These are phyloP conservation scores for Danionella cerebrum DNA, from an alignment of 2,113 vertebrate genomes.

Conservation along the genomic window DNA sequence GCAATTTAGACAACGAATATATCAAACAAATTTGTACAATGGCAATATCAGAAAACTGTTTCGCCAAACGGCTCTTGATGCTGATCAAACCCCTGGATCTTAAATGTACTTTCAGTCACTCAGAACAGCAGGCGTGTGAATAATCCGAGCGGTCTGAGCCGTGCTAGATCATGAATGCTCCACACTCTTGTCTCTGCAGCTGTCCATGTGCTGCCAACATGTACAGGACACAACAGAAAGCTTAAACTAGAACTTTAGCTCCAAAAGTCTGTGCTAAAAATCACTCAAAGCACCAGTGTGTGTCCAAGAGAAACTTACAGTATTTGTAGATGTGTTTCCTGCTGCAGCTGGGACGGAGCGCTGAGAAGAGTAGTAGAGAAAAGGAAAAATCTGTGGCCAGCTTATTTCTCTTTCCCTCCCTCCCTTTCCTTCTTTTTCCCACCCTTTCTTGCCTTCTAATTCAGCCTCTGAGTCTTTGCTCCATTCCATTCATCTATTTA, in stretches of 20 bases:
- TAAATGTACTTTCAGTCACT: too few relatives aligned
- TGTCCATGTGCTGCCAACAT: slow-evolving; percentile 1
- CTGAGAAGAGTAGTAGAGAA: neutral
- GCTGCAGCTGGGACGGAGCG: slow-evolving; percentile 5
- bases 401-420: slow-evolving; percentile 1
- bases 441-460: neutral
- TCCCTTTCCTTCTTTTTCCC: slow-evolving; percentile 10
- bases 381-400: neutral
- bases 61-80: too few relatives aligned
- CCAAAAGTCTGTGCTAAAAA: too few relatives aligned
- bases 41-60: too few relatives aligned
- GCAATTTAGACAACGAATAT: too few relatives aligned
- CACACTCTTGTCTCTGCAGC: neutral
- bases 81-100: too few relatives aligned
- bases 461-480: neutral
- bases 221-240: too few relatives aligned
- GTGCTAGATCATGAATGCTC: neutral
- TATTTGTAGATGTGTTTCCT: neutral
- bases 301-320: neutral
- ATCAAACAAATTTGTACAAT: too few relatives aligned
- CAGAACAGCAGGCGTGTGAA: neutral
- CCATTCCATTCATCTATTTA: neutral
- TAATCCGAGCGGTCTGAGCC: neutral
- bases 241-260: too few relatives aligned
- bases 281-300: too few relatives aligned